Evolutionary conservation across 2,797 vertebrate genomes (phyloP).

Genomic region (Vultur gryphus): DNA sequence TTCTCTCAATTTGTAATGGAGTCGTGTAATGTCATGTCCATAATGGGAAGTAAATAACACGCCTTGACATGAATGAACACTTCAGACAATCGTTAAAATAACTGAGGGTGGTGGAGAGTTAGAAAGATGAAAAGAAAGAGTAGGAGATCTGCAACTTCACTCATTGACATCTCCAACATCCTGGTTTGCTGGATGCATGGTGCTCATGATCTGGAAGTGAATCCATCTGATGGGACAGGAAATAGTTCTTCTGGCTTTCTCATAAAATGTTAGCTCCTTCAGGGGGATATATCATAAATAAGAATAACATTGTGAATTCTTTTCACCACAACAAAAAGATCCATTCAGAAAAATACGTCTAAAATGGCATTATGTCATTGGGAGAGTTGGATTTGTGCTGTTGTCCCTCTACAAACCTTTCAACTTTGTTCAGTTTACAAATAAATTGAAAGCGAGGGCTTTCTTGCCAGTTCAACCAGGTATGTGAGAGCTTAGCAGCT

Average conservation of each 20-base stretch:
- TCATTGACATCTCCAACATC: not conserved
- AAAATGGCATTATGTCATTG: not conserved
- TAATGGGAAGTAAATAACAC: conserved; percentile 65
- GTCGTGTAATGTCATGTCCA: conserved; percentile 24
- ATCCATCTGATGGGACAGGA: not conserved
- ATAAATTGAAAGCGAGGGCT: not conserved
- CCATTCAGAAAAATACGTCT: not conserved
- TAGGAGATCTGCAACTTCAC: not conserved
- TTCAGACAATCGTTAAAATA: conserved; percentile 57
- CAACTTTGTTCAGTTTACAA: not conserved
- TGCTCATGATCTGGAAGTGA: not conserved
- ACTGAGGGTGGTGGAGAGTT: conserved; percentile 46
- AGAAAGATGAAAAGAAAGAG: conserved; percentile 17
- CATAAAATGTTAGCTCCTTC: not conserved
- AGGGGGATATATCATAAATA: not conserved
- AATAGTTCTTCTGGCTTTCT: not conserved
- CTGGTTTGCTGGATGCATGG: not conserved
- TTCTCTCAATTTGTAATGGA: conserved; percentile 43
- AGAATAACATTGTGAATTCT: not conserved
- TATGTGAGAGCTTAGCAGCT: not conserved
- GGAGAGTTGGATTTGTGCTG: not conserved
- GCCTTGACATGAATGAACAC: conserved; percentile 43
- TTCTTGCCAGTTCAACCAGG: not conserved
- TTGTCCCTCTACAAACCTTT: not conserved
- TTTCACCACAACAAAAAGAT: not conserved